Percentiles rank a stretch among this genome's conserved stretches.
phyloP scores from a whole-genome alignment of 1,140 invertebrate species.

The Drosophila eugracilis region DNA sequence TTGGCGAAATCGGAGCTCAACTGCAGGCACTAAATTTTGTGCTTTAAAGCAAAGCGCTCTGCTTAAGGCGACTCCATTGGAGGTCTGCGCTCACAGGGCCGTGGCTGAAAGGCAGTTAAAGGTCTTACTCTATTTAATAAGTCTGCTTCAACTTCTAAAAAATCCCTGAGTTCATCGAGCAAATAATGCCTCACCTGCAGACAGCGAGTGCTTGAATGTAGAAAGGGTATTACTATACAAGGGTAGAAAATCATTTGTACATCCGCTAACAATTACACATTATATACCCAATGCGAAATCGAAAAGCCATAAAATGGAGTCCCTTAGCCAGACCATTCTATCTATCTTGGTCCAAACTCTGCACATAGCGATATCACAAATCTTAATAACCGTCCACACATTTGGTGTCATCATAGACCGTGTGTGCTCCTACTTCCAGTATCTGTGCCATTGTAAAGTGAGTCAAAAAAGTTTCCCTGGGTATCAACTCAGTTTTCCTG shows the following conservation, averaged over 20 bases:
- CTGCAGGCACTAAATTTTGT: conserved; percentile 73
- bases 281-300: too few relatives aligned
- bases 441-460: conserved; percentile 48
- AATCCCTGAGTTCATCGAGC: neutral
- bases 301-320: neutral
- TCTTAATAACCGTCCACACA: conserved; percentile 67
- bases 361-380: conserved; percentile 35
- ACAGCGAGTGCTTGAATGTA: too few relatives aligned
- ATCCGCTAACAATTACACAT: too few relatives aligned
- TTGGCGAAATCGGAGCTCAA: conserved; percentile 76
- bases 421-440: conserved; percentile 7
- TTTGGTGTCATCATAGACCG: conserved; percentile 44
- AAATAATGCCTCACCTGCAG: too few relatives aligned
- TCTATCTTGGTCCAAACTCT: conserved; percentile 2
- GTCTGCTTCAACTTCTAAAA: neutral
- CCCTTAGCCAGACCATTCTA: conserved; percentile 8
- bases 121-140: conserved; percentile 1
- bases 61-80: conserved; percentile 59
- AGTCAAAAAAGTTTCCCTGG: conserved; percentile 46
- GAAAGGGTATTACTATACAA: neutral
- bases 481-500: conserved; percentile 52
- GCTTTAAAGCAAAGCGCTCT: conserved; percentile 23
- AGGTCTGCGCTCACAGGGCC: too few relatives aligned
- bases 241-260: too few relatives aligned
- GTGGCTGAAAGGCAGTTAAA: conserved; percentile 24